Percentiles rank a stretch among this genome's conserved stretches.
phyloP scores from a whole-genome alignment of 1,140 invertebrate species.

The Zeugodacus cucurbitae region DNA sequence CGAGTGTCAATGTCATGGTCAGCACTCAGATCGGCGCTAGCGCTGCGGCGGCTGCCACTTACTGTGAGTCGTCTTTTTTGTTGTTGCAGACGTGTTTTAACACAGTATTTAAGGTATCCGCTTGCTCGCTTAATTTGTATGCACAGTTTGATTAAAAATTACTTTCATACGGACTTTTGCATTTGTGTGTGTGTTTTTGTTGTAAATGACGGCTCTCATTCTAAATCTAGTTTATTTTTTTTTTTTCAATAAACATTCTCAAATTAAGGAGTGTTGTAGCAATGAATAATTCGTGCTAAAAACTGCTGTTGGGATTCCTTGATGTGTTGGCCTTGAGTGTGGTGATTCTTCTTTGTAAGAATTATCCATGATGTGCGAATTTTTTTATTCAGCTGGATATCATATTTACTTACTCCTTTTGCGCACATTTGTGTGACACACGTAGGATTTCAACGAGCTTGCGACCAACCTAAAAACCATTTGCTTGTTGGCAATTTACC shows the following conservation, averaged over 20 bases:
- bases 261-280: not conserved
- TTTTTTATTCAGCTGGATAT: not conserved
- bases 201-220: not conserved
- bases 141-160: not conserved
- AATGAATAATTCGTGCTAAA: not conserved
- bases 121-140: slow-evolving; percentile 1
- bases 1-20: slow-evolving; percentile 35
- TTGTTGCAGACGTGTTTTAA: not conserved
- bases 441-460: not conserved
- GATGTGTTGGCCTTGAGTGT: not conserved
- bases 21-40: not conserved
- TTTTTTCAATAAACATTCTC: not conserved
- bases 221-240: not conserved
- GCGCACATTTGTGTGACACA: not conserved
- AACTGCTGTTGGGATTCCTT: not conserved
- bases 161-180: not conserved
- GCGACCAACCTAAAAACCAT: not conserved
- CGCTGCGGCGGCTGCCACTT: not conserved
- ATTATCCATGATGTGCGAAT: not conserved
- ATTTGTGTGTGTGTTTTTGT: not conserved
- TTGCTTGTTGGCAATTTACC: not conserved
- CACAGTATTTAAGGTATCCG: not conserved
- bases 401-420: not conserved
- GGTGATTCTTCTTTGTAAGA: not conserved
- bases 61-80: too few species aligned